Conservation (phyloP, 2,888 invertebrate species). For the Entomobrya proxima region DNA sequence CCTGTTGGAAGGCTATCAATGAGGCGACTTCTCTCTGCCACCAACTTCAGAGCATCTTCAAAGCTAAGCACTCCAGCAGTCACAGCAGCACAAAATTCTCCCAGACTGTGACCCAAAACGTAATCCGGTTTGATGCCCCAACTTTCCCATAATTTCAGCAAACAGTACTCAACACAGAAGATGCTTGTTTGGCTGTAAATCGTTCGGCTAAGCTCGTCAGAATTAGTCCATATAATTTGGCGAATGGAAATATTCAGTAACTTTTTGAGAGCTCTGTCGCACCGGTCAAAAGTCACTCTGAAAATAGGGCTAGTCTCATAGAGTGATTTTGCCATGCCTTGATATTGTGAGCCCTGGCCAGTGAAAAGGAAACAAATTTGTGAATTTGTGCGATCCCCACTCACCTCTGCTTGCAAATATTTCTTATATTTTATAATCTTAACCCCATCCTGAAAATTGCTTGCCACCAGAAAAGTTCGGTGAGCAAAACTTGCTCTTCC, state of each 20-base stretch:
- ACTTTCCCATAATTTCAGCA: neutral
- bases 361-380: conserved; percentile 45
- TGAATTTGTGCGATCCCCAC: neutral
- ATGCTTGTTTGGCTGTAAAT: conserved; percentile 62
- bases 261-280: conserved; percentile 1
- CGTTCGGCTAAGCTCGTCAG: conserved; percentile 44
- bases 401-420: neutral
- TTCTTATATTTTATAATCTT: neutral
- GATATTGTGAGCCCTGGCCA: conserved; percentile 46
- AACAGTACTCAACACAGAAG: conserved; percentile 26
- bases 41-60: neutral
- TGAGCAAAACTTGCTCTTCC: too few species aligned
- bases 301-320: conserved; percentile 43
- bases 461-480: too few species aligned
- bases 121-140: neutral
- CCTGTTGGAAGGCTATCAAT: neutral
- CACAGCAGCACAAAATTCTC: neutral
- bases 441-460: neutral
- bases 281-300: conserved; percentile 38
- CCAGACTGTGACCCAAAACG: neutral
- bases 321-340: conserved; percentile 54
- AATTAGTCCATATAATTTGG: conserved; percentile 48
- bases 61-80: neutral
- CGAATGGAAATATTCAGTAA: neutral
- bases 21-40: neutral